Base-by-base conservation (phyloP, 2,113 vertebrate species). In the Catharus bicknelli region DNA sequence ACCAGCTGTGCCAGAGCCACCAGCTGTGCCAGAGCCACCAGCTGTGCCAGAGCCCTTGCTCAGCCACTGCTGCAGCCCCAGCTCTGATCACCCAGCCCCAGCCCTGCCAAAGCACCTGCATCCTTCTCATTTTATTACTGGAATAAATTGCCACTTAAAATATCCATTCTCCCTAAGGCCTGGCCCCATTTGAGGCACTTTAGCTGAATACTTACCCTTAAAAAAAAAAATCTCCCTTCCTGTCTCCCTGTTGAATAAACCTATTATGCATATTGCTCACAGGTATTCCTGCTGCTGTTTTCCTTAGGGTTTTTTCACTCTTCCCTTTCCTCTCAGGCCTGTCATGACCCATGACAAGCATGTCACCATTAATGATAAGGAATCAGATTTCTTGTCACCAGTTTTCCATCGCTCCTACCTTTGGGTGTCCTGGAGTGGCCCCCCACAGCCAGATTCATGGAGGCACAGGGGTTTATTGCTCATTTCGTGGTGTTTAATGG, bases 131-230 rank as follows among this genome's bases (percentile, higher is more conserved):
- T 96, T 96, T 93, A 95, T 93, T 79, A 88, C 69, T 51, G 85
- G 93, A 93, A 86, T 90, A 94, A 95, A 94, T 86, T 90, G 76
- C 90, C 91, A 88, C 90, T 92, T 95, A 84, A 96, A 94, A 90
- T 74, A 88, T 51, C 72, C 77, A 68, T 76, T 78, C 80, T 84
- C 80, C 2, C 2, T 16, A 63, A 90, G 85, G 88, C 22, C 88
- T 92, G 96, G 94, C 88, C 53, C 54, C 57, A n/a, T 73, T 51
- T 83, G 64, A 85, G 38, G 87, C 85, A 85, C 84, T 94, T 84
- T 72, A 85, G 79, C 45, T 87, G 80, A 85, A 77, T 87, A n/a
- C 29, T 92, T 74, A 69, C 79, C 76, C 53, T 88, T 62, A 90
- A 77, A 91, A 90, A 73, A 30, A 61, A 53, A 48, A 53, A 21